Conservation (phyloP, 2,113 vertebrate genomes). For the Psittacus erithacus region DNA sequence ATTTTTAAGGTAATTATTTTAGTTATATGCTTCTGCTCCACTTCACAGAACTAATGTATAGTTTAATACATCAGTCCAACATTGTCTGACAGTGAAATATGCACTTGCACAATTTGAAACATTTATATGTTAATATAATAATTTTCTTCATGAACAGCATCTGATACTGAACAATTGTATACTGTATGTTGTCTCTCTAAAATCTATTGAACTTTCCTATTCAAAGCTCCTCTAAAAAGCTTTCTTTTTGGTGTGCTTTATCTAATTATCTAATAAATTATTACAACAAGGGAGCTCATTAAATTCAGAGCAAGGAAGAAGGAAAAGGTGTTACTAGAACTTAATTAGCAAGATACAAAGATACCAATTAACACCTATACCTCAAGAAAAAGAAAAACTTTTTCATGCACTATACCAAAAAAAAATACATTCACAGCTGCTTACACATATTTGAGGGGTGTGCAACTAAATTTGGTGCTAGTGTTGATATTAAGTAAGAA, state of each 20-base stretch:
- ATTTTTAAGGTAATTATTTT: conserved; percentile 25
- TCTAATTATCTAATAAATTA: conserved; percentile 79
- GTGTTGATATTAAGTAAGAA: conserved; percentile 60
- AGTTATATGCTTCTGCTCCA: not conserved
- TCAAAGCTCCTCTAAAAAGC: conserved; percentile 55
- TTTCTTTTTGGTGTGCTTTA: conserved; percentile 63
- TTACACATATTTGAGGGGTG: conserved; percentile 69
- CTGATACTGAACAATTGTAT: not conserved
- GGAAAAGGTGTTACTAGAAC: conserved; percentile 80
- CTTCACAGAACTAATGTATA: not conserved
- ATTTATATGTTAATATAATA: not conserved
- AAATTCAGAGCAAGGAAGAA: conserved; percentile 76
- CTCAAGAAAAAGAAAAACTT: conserved; percentile 60
- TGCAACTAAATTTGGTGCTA: conserved; percentile 61
- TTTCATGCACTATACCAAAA: conserved; percentile 54
- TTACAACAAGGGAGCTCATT: conserved; percentile 79
- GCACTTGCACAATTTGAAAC: not conserved
- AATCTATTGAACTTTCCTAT: conserved; percentile 18
- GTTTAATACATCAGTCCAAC: not conserved
- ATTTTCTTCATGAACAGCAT: not conserved
- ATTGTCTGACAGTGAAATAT: not conserved
- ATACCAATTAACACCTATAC: conserved; percentile 87
- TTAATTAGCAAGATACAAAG: conserved; percentile 85
- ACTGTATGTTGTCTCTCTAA: not conserved
- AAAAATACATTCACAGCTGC: conserved; percentile 78